Conservation (phyloP, 2,888 invertebrate genomes). For the Eupithecia subumbrata region DNA sequence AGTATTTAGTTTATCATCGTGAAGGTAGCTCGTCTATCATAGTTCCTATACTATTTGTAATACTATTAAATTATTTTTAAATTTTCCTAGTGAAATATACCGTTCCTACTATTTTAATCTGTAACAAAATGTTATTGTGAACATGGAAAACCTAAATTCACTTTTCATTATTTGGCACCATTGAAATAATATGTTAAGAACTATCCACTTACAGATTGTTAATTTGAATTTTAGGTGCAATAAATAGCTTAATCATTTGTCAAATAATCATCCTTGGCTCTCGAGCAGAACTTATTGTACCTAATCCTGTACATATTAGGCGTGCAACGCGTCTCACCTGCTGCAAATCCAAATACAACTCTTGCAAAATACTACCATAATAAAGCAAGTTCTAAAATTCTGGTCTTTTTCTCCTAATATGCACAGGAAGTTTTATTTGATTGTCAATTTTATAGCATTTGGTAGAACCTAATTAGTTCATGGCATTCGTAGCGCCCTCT, state of each 20-base stretch:
- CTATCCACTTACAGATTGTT: constrained; percentile 44
- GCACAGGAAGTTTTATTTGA: constrained; percentile 3
- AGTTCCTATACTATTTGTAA: constrained; percentile 83
- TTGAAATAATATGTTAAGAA: constrained; percentile 46
- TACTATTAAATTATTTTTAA: constrained; percentile 80
- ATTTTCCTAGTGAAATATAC: constrained; percentile 83
- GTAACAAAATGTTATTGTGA: constrained; percentile 73
- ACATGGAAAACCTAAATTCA: constrained; percentile 57
- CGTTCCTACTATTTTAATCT: constrained; percentile 82
- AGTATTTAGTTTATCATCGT: constrained; percentile 76
- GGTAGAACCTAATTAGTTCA: constrained; percentile 63
- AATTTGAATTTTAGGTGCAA: constrained; percentile 53
- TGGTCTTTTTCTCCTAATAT: constrained; percentile 23
- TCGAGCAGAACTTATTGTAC: constrained; percentile 40
- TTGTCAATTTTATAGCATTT: constrained; percentile 50
- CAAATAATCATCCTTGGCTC: constrained; percentile 3
- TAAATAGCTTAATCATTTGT: constrained; percentile 32
- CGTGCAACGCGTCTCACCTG: background rate
- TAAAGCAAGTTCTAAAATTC: background rate
- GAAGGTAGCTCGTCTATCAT: constrained; percentile 82
- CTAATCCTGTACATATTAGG: constrained; percentile 25
- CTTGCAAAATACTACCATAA: background rate
- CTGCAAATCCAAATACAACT: background rate
- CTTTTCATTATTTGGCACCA: constrained; percentile 54
- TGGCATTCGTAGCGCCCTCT: constrained; percentile 70